Conservation (phyloP, 2,113 vertebrate species). For the Corvus cornix region DNA sequence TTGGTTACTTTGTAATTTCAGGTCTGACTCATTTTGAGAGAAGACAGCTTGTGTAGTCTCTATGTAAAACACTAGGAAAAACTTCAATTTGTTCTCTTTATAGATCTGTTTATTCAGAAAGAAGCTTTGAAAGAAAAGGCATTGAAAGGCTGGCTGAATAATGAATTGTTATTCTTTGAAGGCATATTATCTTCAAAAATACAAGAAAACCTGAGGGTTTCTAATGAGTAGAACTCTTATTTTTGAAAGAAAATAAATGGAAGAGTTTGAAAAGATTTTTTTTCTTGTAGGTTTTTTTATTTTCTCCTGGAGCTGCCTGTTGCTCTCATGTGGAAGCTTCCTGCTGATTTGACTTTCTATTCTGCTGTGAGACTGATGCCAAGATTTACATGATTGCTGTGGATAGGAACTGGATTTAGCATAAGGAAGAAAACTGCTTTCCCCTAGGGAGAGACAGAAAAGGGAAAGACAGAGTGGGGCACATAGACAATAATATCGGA, state of each 20-base stretch:
- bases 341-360: constrained; percentile 67
- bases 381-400: constrained; percentile 69
- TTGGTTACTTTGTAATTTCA: constrained; percentile 14
- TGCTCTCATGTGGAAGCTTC: constrained; percentile 61
- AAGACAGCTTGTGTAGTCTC: neutral
- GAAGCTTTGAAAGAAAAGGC: constrained; percentile 53
- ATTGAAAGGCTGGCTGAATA: constrained; percentile 57
- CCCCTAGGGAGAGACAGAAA: constrained; percentile 67
- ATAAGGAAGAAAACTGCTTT: constrained; percentile 66
- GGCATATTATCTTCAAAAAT: constrained; percentile 61
- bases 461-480: constrained; percentile 43
- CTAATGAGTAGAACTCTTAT: constrained; percentile 57
- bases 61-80: neutral
- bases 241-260: constrained; percentile 66
- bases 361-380: constrained; percentile 37
- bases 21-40: constrained; percentile 2
- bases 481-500: constrained; percentile 57
- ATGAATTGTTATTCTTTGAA: constrained; percentile 51
- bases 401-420: constrained; percentile 66
- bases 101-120: constrained; percentile 59
- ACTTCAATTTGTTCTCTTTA: constrained; percentile 1
- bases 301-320: constrained; percentile 47
- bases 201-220: constrained; percentile 62
- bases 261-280: constrained; percentile 42
- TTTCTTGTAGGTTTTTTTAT: neutral